Percentiles rank a stretch among this genome's conserved stretches.
These are phyloP conservation scores for Spermophilus dauricus DNA, from an alignment of 2,113 vertebrate species.

Conservation along the genomic window DNA sequence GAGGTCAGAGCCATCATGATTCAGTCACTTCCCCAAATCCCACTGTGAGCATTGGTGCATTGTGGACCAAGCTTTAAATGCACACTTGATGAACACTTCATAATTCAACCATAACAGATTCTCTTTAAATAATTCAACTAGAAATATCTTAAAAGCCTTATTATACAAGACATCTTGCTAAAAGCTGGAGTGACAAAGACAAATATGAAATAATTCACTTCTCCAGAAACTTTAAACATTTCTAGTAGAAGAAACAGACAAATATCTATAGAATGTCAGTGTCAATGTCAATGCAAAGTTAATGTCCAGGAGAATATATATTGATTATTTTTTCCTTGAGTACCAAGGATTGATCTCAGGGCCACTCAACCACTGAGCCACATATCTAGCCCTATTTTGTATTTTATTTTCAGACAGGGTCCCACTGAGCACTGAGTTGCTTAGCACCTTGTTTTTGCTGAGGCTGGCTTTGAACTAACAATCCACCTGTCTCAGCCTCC, in stretches of 20 bases:
- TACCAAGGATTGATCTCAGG: no score
- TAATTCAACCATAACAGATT: not conserved
- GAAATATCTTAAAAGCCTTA: constrained; percentile 11
- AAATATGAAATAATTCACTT: constrained; percentile 33
- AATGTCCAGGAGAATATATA: not conserved
- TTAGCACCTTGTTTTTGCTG: no score
- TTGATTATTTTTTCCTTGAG: no score
- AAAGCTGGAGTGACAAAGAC: constrained; percentile 24
- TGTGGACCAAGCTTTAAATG: not conserved
- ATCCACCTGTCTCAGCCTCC: no score
- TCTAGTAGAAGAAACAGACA: not conserved
- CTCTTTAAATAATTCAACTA: not conserved
- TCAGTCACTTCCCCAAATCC: not conserved
- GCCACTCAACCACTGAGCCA: no score
- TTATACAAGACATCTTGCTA: constrained; percentile 55
- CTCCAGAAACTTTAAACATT: not conserved
- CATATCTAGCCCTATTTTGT: no score
- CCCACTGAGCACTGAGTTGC: no score
- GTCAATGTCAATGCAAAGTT: not conserved
- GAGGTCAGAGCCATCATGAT: not conserved
- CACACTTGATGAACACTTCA: not conserved
- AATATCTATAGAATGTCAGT: not conserved
- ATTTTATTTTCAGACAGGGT: no score
- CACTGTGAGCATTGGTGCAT: not conserved
- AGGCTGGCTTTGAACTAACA: no score